Percentiles rank a stretch among this genome's conserved stretches.
Conservation (phyloP, 2,113 vertebrate genomes). For the Centropristis striata region DNA sequence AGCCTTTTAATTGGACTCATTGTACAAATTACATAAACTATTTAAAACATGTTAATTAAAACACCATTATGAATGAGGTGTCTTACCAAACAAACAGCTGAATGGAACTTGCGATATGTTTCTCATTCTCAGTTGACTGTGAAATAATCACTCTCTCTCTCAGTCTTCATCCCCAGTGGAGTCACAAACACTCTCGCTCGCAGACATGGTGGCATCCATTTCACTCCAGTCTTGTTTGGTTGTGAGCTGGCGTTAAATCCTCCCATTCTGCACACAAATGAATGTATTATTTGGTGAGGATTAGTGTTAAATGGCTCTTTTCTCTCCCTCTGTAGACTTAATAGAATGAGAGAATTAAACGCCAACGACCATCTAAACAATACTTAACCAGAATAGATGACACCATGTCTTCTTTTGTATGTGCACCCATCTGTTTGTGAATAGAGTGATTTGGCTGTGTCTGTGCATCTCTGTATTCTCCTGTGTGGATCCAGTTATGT, state of each 20-base stretch:
- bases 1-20: neutral
- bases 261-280: constrained; percentile 69
- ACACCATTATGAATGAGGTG: neutral
- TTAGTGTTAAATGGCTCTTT: constrained; percentile 74
- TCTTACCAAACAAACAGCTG: neutral
- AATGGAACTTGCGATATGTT: neutral
- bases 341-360: constrained; percentile 65
- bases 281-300: constrained; percentile 70
- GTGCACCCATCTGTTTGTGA: constrained; percentile 24
- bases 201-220: constrained; percentile 44
- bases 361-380: constrained; percentile 53
- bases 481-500: neutral
- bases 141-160: neutral
- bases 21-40: neutral
- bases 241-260: constrained; percentile 76
- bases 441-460: neutral
- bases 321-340: constrained; percentile 64
- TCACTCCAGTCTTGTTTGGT: constrained; percentile 56
- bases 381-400: constrained; percentile 54
- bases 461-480: neutral
- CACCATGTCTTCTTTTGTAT: constrained; percentile 26
- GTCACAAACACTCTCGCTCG: constrained; percentile 20
- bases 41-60: neutral
- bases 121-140: constrained; percentile 18
- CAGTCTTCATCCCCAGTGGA: constrained; percentile 25